Percentiles rank a stretch among this genome's conserved stretches.
phyloP scores from a whole-genome alignment of 2,888 invertebrate species.

The Limnephilus rhombicus region DNA sequence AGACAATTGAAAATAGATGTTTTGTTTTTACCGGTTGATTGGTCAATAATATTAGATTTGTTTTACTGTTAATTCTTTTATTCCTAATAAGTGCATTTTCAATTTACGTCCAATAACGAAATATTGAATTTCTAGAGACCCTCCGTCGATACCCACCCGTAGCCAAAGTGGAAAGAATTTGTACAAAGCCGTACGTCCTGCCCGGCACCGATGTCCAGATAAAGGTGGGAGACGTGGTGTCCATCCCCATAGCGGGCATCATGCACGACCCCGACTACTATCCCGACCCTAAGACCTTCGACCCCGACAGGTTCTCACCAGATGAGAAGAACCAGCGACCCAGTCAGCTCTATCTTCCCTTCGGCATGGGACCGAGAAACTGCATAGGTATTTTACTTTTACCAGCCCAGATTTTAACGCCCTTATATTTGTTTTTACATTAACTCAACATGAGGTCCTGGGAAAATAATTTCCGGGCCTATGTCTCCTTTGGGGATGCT shows the following conservation, averaged over 20 bases:
- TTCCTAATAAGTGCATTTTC: too few relatives aligned
- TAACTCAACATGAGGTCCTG: too few relatives aligned
- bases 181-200: conserved; percentile 77
- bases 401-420: background rate
- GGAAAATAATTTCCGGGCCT: too few relatives aligned
- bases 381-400: conserved; percentile 73
- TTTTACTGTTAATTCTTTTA: too few relatives aligned
- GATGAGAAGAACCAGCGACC: conserved; percentile 77
- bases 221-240: conserved; percentile 74
- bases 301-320: conserved; percentile 77
- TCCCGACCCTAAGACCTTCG: conserved; percentile 77
- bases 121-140: conserved; percentile 73
- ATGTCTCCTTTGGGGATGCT: too few relatives aligned
- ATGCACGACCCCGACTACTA: conserved; percentile 78
- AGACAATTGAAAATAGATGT: too few relatives aligned
- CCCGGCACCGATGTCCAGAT: conserved; percentile 74
- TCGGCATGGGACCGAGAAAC: conserved; percentile 77
- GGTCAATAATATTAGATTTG: too few relatives aligned
- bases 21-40: too few relatives aligned
- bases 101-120: too few relatives aligned
- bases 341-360: conserved; percentile 76
- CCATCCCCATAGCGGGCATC: conserved; percentile 75
- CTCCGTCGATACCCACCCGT: conserved; percentile 79
- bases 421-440: too few relatives aligned
- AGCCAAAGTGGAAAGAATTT: conserved; percentile 76